Base-by-base conservation (phyloP, 37 sponge, comb jelly and placozoan species). In the Diacarnus erythraeanus region DNA sequence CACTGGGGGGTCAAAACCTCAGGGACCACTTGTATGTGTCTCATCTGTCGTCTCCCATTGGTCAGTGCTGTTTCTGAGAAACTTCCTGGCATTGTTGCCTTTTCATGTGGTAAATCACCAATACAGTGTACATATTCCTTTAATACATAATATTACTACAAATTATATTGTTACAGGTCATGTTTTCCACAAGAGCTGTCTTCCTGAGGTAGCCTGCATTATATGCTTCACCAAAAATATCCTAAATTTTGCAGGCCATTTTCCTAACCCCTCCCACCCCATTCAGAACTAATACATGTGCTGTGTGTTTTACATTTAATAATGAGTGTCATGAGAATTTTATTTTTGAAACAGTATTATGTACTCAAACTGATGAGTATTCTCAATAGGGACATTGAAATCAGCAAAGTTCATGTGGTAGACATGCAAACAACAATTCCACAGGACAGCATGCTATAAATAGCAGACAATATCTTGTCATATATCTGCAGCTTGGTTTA, bases 31-130 rank as follows among this genome's bases (percentile, higher is more conserved):
- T 33, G 26, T 15, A 47, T 20, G 33, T 84, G 84, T 69, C 26
- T 40, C 40, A 35, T 76, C 23, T 84, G 84, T 56, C 38, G 57
- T 1, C 70, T 61, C 33, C 43, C 85, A 29, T 63, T 85, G 42
- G 3, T 57, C 31, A 41, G n/a, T 36, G 23, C 21, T 0, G 74
- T 85, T 27, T 85, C 85, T 18, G 85, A 76, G 33, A 67, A 37
- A 30, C 72, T 69, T 12, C 65, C 78, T 35, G 86, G 86, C 18
- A 17, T 78, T 0, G 3, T 86, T 17, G 57, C 38, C 0, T 76
- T 87, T 37, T 59, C 25, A n/a, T 87, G 87, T 87, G 87, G 87
- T 87, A 31, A 57, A 82, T 64, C 0, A 9, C 29, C 36, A 25
- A 21, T 23, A 44, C 5, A n/a, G n/a, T n/a, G n/a, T n/a, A n/a